Evolutionary conservation across 2,888 invertebrate species (phyloP), one percentile per base, ranked within the genome.

Genomic region (Coelinius sp.): DNA sequence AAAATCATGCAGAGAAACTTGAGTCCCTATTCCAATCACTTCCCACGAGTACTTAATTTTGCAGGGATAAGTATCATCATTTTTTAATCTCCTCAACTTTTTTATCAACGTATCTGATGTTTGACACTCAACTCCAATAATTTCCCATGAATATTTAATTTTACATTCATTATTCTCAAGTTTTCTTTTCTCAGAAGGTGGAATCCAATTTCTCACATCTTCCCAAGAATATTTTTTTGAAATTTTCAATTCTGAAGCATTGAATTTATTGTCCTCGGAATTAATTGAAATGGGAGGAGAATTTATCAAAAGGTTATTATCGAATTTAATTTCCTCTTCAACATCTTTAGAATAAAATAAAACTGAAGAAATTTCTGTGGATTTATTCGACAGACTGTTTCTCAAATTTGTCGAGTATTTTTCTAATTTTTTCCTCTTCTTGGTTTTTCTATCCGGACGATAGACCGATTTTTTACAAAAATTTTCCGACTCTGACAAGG

Each of bases 11-110:
- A 75, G 69, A 12, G 77, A 77, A 0, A 77, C 80, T 69, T 84
- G 83, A 2, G 81, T 81, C 14, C 76, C 73, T 3, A 70, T 81
- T 10, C 82, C 83, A 53, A 83, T 79, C 27, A 84, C 82, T 75
- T 84, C 81, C 83, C 83, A 84, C 17, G 83, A 84, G 67, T 84
- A 84, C 66, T 83, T 84, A 10, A 81, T 17, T 1, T 66, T 24
- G 20, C 83, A 82, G 6, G 77, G 68, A 25, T 74, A 73, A 63
- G 72, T n/a, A 4, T 4, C 7, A 62, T 17, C 7, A 25, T 68
- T 52, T n/a, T 62, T 67, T 1, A 35, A 49, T 7, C 12, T 7
- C 20, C 76, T 38, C 6, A 31, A 59, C 12, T 72, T 68, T n/a
- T 77, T 46, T 1, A 82, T 41, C 20, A 82, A 75, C 4, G 68